Base-by-base conservation (phyloP, 2,888 invertebrate species). In the Andrena fulva region DNA sequence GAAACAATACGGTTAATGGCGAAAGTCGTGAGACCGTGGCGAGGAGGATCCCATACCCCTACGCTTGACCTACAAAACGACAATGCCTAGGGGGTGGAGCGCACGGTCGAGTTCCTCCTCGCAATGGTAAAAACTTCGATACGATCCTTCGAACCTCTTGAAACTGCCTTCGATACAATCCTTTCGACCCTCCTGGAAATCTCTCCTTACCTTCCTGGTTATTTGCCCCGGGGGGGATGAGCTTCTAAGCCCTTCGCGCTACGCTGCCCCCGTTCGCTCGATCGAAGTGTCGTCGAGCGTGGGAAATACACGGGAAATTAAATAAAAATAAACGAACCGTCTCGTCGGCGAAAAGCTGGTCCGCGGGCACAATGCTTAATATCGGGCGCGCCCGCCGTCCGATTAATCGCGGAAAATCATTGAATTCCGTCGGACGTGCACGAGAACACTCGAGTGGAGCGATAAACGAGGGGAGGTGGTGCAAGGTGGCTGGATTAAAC, bases 1-100 rank as follows among this genome's bases (percentile, higher is more conserved):
- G 82, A 89, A 91, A 91, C 89, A 90, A 90, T 90, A 89, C 84
- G 77, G 77, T 84, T 89, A 90, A 90, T 90, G 88, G 87, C 70
- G 67, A 78, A 87, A 91, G 80, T 89, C 80, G 82, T 54, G 83
- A 84, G 68, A 68, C 64, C 84, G 67, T 48, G 72, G 71, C 56
- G 50, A 68, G 72, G 10, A 24, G 24, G 50, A 59, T 56, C 35
- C 67, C 62, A 59, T 27, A 48, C 54, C 54, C 56, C 60, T 68
- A 73, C 63, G 78, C 62, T 79, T 69, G 80, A 71, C 84, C 85
- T 76, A 85, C 70, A 83, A 87, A 89, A 83, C 69, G 75, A 74
- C 81, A 75, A 82, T 85, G 56, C 59, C 60, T 42, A 12, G 1
- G 4, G 12, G 5, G 71, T 60, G 62, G 52, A 64, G 66, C 59